Evolutionary conservation across 2,113 vertebrate species (phyloP).

Genomic region (Proterorhinus semilunaris): DNA sequence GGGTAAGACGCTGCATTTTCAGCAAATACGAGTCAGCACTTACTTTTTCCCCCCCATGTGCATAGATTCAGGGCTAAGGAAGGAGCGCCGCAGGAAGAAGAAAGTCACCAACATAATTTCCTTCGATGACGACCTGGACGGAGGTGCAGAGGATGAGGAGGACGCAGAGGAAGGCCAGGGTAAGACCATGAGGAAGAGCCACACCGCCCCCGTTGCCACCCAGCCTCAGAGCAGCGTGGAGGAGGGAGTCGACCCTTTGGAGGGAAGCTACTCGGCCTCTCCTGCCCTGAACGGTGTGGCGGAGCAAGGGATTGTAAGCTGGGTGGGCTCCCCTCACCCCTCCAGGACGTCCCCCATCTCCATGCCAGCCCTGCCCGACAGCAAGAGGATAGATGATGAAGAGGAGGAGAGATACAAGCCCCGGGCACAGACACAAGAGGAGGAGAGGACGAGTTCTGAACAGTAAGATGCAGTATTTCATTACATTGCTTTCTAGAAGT

Average conservation of each 20-base stretch:
- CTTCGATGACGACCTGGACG: conserved; percentile 87
- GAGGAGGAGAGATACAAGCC: conserved; percentile 70
- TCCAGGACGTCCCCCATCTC: conserved; percentile 43
- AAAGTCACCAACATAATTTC: conserved; percentile 97
- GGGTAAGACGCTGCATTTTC: conserved; percentile 56
- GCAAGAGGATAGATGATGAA: conserved; percentile 72
- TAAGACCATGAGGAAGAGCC: conserved; percentile 52
- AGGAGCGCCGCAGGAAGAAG: conserved; percentile 92
- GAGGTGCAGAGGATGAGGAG: conserved; percentile 82
- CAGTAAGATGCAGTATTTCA: conserved; percentile 64
- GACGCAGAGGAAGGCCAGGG: conserved; percentile 61
- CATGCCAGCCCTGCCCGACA: conserved; percentile 47
- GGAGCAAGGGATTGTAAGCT: conserved; percentile 56
- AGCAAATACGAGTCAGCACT: too few relatives aligned
- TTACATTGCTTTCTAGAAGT: too few relatives aligned
- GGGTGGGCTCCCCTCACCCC: conserved; percentile 66
- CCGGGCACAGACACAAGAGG: conserved; percentile 58
- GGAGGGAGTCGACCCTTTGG: conserved; percentile 62
- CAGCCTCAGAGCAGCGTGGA: conserved; percentile 67
- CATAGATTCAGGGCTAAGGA: conserved; percentile 84
- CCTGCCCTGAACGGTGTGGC: conserved; percentile 64
- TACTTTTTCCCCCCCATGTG: conserved; percentile 18
- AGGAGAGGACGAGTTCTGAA: conserved; percentile 56
- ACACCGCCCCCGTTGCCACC: conserved; percentile 39
- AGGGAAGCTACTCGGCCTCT: conserved; percentile 39